Evolutionary conservation across 2,797 vertebrate genomes (phyloP).

Genomic region (Poliocrania exsul): DNA sequence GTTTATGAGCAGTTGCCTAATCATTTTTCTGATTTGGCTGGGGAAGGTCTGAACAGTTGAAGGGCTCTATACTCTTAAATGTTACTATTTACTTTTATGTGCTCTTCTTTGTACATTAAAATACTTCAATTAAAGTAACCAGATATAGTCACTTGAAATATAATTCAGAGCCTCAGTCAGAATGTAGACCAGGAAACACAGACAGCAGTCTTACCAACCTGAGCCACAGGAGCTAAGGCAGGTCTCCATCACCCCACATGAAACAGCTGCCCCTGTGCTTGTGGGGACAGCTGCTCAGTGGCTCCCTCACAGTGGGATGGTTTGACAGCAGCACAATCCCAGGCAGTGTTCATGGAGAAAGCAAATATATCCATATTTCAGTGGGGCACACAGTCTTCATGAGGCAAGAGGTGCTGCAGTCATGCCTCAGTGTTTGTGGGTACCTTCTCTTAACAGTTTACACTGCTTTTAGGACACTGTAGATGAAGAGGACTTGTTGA

Average conservation of each 20-base stretch:
- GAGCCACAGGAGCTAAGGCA: not conserved
- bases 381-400: not conserved
- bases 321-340: not conserved
- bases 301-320: fast-evolving
- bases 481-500: not conserved
- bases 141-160: not conserved
- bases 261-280: not conserved
- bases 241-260: not conserved
- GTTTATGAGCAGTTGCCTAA: not conserved
- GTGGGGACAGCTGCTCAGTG: not conserved
- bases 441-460: not conserved
- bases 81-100: not conserved
- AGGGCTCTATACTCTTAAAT: not conserved
- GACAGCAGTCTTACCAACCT: not conserved
- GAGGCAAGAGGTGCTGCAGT: not conserved
- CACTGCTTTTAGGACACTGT: not conserved
- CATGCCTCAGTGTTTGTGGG: not conserved
- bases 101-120: not conserved
- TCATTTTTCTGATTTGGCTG: not conserved
- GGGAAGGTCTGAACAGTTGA: not conserved
- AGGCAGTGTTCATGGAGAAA: not conserved
- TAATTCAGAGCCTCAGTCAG: not conserved
- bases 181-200: not conserved
- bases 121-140: not conserved
- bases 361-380: not conserved